phyloP scores from a whole-genome alignment of 2,113 vertebrate species.

The Holacanthus passer region DNA sequence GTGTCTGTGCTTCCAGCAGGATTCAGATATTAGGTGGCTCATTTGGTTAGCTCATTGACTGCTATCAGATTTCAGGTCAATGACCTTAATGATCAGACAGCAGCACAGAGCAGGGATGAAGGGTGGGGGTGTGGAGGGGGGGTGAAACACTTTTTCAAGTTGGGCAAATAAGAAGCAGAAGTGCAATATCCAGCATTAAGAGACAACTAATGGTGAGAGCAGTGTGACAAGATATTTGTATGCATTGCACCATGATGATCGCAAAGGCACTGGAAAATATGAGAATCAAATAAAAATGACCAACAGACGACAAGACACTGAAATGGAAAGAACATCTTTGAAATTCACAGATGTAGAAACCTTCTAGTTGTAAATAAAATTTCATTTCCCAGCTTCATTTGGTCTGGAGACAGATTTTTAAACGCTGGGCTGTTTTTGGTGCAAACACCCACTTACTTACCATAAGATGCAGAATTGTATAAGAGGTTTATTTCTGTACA shows the following conservation, averaged over 20 bases:
- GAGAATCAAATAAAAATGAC: neutral
- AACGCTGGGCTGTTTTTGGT: too few relatives aligned
- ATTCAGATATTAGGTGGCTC: constrained; percentile 79
- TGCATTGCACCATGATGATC: neutral
- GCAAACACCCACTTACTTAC: too few relatives aligned
- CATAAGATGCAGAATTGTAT: neutral
- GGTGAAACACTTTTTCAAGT: constrained; percentile 24
- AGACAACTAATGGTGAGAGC: neutral
- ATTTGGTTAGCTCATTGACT: constrained; percentile 80
- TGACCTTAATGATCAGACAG: constrained; percentile 76
- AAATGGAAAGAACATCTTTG: neutral
- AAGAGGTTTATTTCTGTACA: neutral
- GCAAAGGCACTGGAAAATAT: neutral
- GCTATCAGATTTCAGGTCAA: constrained; percentile 81
- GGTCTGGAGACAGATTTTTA: neutral
- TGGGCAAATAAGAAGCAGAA: neutral
- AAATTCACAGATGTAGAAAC: neutral
- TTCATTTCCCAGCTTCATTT: neutral
- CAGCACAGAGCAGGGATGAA: constrained; percentile 56
- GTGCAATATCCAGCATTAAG: neutral
- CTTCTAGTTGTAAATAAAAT: neutral
- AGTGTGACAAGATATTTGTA: neutral
- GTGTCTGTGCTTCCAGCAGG: constrained; percentile 67
- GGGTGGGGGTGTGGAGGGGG: constrained; percentile 25
- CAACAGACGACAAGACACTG: neutral